These are phyloP conservation scores for Notodonta dromedarius DNA, from an alignment of 2,888 invertebrate genomes.

Conservation along the genomic window DNA sequence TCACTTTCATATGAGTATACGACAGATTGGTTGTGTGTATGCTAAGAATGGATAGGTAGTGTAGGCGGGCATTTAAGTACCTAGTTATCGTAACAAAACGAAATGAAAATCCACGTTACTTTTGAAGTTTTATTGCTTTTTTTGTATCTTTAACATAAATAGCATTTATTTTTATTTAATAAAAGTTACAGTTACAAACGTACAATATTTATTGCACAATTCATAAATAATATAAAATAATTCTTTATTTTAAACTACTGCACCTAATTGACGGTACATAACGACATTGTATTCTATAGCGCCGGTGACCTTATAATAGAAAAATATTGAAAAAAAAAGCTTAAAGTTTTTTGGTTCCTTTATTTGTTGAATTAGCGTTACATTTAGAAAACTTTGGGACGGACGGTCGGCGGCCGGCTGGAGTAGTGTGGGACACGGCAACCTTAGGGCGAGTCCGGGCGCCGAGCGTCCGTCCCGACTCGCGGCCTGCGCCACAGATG, in stretches of 20 bases:
- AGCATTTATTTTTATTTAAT: constrained; percentile 82
- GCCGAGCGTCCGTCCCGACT: constrained; percentile 76
- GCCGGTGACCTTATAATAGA: constrained; percentile 73
- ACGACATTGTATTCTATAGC: constrained; percentile 62
- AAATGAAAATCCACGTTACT: constrained; percentile 67
- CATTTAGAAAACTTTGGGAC: constrained; percentile 66
- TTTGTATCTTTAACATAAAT: constrained; percentile 82
- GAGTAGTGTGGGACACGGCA: constrained; percentile 73
- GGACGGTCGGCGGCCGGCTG: constrained; percentile 72
- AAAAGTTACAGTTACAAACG: constrained; percentile 82
- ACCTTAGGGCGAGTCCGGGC: constrained; percentile 73
- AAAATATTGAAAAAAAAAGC: constrained; percentile 79
- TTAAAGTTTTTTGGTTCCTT: constrained; percentile 76
- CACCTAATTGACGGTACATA: constrained; percentile 65
- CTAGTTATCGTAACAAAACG: neutral
- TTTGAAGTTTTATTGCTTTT: constrained; percentile 83
- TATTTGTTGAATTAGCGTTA: constrained; percentile 74
- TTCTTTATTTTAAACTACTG: constrained; percentile 76
- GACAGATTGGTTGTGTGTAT: no score
- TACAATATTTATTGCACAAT: constrained; percentile 79
- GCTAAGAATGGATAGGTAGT: no score
- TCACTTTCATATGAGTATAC: no score
- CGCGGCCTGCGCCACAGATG: constrained; percentile 43
- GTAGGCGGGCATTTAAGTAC: no score
- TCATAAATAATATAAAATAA: constrained; percentile 83